Evolutionary conservation across 2,888 invertebrate genomes (phyloP).

Genomic region (Odontothrips loti): DNA sequence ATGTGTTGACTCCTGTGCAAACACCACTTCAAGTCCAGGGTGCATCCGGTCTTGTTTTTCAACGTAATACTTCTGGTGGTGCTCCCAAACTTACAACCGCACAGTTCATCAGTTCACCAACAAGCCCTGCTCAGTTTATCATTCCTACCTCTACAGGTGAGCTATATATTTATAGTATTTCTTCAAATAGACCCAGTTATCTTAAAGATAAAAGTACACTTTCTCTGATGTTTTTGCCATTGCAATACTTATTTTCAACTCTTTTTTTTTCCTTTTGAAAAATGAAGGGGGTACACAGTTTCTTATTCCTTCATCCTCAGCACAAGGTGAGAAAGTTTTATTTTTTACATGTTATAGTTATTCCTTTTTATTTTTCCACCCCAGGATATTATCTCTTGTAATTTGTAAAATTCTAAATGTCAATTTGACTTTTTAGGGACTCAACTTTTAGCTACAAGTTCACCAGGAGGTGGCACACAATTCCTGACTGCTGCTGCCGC

Average conservation of each 20-base stretch:
- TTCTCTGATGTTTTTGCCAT: too few species aligned
- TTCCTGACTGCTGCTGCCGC: conserved; percentile 38
- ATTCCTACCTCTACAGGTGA: conserved; percentile 53
- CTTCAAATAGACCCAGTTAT: too few species aligned
- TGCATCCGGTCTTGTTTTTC: not conserved
- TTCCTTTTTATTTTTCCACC: not conserved
- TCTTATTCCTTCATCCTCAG: not conserved
- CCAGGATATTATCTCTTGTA: not conserved
- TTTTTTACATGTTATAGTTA: not conserved
- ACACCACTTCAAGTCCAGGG: conserved; percentile 39
- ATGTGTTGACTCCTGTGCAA: conserved; percentile 69
- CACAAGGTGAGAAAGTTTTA: not conserved
- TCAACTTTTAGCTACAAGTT: conserved; percentile 39
- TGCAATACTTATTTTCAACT: too few species aligned
- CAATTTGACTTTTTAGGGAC: conserved; percentile 37
- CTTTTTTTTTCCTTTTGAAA: too few species aligned
- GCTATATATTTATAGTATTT: conserved; percentile 45
- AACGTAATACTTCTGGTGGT: not conserved
- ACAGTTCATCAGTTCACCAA: conserved; percentile 43
- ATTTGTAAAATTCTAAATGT: not conserved
- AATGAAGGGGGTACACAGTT: not conserved
- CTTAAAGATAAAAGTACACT: too few species aligned
- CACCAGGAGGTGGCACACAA: conserved; percentile 40
- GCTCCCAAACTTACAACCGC: conserved; percentile 39
- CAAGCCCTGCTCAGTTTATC: conserved; percentile 5